Conservation (phyloP, 2,113 vertebrate species). For the Callopanchax toddi region DNA sequence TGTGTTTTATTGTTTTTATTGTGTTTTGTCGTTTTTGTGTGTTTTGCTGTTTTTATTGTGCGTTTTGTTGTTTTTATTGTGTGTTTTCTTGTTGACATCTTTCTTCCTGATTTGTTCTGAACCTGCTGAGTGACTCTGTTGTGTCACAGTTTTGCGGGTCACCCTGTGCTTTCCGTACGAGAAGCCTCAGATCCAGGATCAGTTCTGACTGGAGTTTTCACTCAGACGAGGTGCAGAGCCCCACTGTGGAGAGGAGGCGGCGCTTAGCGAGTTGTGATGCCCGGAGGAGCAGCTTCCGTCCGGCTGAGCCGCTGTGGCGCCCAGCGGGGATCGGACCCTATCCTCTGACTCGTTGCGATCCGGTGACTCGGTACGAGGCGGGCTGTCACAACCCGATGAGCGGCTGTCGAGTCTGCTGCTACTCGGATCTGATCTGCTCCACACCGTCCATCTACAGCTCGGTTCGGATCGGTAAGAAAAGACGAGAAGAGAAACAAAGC, state of each 20-base stretch:
- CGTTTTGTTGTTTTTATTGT: no score
- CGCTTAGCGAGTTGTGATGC: not conserved
- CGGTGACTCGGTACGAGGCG: conserved; percentile 5
- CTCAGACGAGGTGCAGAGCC: conserved; percentile 8
- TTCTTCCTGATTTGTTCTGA: no score
- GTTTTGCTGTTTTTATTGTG: no score
- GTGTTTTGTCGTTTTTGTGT: no score
- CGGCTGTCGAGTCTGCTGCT: conserved; percentile 49
- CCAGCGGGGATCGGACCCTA: not conserved
- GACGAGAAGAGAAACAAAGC: conserved; percentile 10
- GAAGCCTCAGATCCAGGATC: conserved; percentile 11
- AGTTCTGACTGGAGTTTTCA: conserved; percentile 59
- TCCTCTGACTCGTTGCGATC: conserved; percentile 12
- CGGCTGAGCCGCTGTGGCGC: not conserved
- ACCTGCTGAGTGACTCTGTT: conserved; percentile 37
- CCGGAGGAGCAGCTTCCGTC: conserved; percentile 34
- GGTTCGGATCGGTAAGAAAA: conserved; percentile 71
- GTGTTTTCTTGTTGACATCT: no score
- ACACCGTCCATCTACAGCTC: conserved; percentile 61
- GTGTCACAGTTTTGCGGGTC: conserved; percentile 44
- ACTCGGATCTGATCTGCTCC: conserved; percentile 43
- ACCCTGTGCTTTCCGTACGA: conserved; percentile 32
- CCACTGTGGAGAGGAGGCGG: not conserved
- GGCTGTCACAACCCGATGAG: not conserved
- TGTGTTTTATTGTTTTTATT: no score